phyloP scores from a whole-genome alignment of 2,888 invertebrate species.

The Amaurobius ferox region DNA sequence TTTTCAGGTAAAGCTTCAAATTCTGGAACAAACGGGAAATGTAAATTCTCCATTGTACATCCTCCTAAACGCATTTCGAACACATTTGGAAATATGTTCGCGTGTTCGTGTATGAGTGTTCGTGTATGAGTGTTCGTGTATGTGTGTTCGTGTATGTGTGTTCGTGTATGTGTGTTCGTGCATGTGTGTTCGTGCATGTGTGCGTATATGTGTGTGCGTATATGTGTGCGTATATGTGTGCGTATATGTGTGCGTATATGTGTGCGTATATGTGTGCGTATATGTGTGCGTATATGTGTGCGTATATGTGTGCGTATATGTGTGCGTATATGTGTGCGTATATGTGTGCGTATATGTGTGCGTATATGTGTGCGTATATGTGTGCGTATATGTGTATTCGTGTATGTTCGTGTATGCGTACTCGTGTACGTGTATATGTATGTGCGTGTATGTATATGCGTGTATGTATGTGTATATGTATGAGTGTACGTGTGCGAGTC shows the following conservation, averaged over 20 bases:
- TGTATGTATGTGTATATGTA: background rate
- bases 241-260: background rate
- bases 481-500: no score
- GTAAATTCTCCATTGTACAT: no score
- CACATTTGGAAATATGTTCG: background rate
- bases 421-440: background rate
- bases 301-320: background rate
- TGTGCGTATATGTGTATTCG: background rate
- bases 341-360: background rate
- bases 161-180: background rate
- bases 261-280: background rate
- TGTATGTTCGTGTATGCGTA: background rate
- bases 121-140: background rate
- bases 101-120: background rate
- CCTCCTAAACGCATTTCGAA: no score
- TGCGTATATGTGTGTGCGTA: background rate
- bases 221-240: background rate
- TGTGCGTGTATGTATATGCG: background rate
- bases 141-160: background rate
- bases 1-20: no score
- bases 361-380: background rate
- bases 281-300: background rate
- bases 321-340: background rate
- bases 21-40: no score
- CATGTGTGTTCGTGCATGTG: conserved; percentile 3